Evolutionary conservation across 2,113 vertebrate genomes (phyloP).

Genomic region (Neopipo cinnamomea): DNA sequence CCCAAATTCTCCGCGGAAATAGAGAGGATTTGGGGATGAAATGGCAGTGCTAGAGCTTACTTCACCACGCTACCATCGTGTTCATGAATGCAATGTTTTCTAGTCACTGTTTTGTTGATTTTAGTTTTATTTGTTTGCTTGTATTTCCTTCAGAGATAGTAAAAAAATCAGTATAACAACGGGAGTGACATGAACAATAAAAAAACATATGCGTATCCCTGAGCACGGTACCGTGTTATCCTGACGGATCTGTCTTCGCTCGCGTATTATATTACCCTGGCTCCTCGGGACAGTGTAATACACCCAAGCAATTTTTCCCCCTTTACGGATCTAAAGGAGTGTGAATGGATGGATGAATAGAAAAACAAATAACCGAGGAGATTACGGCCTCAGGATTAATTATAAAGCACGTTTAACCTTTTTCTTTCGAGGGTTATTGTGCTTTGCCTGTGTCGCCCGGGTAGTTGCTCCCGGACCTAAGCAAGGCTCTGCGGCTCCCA

Average conservation of each 20-base stretch:
- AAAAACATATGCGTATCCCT: background rate
- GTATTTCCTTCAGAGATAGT: background rate
- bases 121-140: background rate
- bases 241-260: slow-evolving; percentile 44
- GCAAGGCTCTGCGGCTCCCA: background rate
- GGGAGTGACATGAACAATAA: background rate
- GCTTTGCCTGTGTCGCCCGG: background rate
- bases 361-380: slow-evolving; percentile 41
- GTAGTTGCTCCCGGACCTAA: background rate
- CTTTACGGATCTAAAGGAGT: slow-evolving; percentile 34
- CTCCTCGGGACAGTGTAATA: slow-evolving; percentile 11
- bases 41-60: background rate
- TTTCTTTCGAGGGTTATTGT: slow-evolving; percentile 1
- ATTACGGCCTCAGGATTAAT: slow-evolving; percentile 40
- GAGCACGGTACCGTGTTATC: background rate
- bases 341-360: slow-evolving; percentile 40
- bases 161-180: background rate
- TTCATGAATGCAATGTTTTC: background rate
- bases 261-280: background rate
- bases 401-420: background rate
- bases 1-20: background rate
- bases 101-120: background rate
- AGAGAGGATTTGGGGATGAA: background rate
- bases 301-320: background rate
- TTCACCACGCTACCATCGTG: background rate